These are phyloP conservation scores for Peromyscus attwateri DNA, from an alignment of 2,797 vertebrate species.

Conservation along the genomic window DNA sequence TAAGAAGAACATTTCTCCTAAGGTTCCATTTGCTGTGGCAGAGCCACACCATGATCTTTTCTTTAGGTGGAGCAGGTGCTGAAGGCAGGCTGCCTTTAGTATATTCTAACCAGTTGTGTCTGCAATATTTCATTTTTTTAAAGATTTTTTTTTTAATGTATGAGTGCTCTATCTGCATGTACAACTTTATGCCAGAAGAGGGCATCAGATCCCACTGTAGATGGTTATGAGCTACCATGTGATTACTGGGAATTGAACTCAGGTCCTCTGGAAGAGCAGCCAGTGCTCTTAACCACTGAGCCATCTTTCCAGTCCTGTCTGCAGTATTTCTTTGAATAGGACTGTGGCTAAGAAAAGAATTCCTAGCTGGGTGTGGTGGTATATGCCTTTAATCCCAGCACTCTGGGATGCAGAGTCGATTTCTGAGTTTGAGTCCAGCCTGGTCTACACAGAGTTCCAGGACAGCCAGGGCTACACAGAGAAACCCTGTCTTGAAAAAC, in stretches of 20 bases:
- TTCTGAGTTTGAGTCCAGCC: neutral
- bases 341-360: neutral
- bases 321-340: conserved; percentile 46
- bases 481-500: neutral
- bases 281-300: neutral
- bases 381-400: neutral
- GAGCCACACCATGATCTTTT: too few relatives aligned
- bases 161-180: neutral
- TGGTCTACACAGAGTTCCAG: neutral
- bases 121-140: conserved; percentile 18
- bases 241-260: neutral
- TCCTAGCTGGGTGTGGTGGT: neutral
- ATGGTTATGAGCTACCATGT: neutral
- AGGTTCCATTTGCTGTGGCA: too few relatives aligned
- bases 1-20: neutral
- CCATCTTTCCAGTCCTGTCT: neutral
- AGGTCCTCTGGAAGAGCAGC: neutral
- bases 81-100: neutral
- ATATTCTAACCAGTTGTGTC: conserved; percentile 49
- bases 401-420: neutral
- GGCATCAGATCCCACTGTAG: neutral
- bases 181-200: neutral
- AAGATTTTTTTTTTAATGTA: neutral
- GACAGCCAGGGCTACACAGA: neutral
- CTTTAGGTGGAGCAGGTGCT: neutral